Percentiles rank a stretch among this genome's conserved stretches.
Conservation (phyloP, 2,113 vertebrate genomes). For the Podarcis muralis region DNA sequence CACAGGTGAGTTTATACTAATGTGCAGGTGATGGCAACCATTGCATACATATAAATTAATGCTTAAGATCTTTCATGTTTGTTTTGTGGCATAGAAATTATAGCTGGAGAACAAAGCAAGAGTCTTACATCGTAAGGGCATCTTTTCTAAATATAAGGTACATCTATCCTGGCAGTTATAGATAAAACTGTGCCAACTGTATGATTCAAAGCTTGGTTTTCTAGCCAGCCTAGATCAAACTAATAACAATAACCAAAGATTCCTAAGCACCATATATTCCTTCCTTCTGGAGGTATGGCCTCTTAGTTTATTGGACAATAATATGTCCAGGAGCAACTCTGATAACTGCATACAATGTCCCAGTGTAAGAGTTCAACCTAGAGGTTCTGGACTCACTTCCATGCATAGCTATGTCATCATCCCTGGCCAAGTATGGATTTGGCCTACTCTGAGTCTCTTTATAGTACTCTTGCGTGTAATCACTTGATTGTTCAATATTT, state of each 20-base stretch:
- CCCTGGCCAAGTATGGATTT: not conserved
- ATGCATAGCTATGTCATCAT: not conserved
- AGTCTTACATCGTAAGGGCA: not conserved
- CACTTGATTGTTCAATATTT: not conserved
- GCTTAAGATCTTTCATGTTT: conserved; percentile 28
- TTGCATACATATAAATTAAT: conserved; percentile 32
- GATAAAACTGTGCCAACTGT: not conserved
- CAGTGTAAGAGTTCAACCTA: not conserved
- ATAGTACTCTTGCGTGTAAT: too few relatives aligned
- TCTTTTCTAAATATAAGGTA: conserved; percentile 18
- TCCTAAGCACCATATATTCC: not conserved
- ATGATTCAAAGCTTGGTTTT: not conserved
- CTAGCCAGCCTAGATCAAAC: not conserved
- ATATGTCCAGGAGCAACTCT: conserved; percentile 19
- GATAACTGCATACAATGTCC: too few relatives aligned
- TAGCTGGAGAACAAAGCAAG: not conserved
- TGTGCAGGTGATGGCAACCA: conserved; percentile 5
- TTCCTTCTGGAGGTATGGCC: not conserved
- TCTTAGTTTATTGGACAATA: not conserved
- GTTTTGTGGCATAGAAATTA: conserved; percentile 23
- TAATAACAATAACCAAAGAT: conserved; percentile 13
- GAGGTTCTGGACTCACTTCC: not conserved
- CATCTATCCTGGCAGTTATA: conserved; percentile 5
- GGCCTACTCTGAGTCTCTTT: not conserved
- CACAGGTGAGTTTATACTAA: conserved; percentile 31